Percentiles rank a stretch among this genome's conserved stretches.
Conservation (phyloP, 2,797 vertebrate genomes). For the Anas bahamensis region DNA sequence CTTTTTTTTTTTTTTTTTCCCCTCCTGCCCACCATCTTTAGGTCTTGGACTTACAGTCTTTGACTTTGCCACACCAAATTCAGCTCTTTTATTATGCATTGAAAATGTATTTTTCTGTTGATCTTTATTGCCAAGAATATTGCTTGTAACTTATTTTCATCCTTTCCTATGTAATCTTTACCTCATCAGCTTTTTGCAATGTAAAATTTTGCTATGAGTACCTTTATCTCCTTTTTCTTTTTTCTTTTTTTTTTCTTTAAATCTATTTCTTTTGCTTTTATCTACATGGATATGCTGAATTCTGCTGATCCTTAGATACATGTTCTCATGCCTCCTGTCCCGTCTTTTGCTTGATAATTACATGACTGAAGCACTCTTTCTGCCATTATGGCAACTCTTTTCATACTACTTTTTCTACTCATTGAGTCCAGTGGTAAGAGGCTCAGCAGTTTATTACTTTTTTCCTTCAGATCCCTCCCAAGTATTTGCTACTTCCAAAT, state of each 20-base stretch:
- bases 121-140: background rate
- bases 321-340: accelerated
- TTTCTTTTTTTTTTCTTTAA: background rate
- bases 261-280: background rate
- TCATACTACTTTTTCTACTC: background rate
- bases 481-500: background rate
- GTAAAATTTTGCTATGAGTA: background rate
- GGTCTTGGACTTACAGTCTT: background rate
- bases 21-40: background rate
- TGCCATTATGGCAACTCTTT: background rate
- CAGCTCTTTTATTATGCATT: background rate
- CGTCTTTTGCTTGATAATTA: background rate
- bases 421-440: background rate
- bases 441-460: background rate
- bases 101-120: background rate
- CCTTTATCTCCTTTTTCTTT: background rate
- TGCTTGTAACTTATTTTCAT: background rate
- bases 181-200: background rate
- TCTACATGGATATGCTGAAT: background rate
- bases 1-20: background rate
- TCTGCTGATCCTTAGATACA: background rate
- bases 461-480: background rate
- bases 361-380: background rate
- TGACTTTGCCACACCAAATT: background rate
- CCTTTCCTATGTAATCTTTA: background rate